Evolutionary conservation across 2,888 invertebrate genomes (phyloP), one percentile per base, ranked within the genome.

Genomic region (Tetropium fuscum): DNA sequence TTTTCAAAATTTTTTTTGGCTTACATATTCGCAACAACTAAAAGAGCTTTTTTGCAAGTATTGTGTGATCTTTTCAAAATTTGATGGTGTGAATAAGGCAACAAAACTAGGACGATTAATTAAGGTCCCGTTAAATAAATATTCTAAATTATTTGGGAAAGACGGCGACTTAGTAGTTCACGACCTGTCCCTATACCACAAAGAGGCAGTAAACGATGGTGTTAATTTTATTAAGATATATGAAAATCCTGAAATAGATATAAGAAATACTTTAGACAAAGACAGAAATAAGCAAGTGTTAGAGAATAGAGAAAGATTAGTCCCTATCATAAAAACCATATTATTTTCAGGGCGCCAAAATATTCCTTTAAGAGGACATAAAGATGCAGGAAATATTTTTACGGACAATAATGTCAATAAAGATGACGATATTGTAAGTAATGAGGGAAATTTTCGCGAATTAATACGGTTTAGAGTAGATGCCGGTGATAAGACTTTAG

Each of bases 401-500:
- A 19, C 20, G 20, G n/a, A n/a, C 11, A n/a, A 34, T 13, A 20
- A 10, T 22, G n/a, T n/a, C n/a, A n/a, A n/a, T n/a, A n/a, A n/a
- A n/a, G n/a, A n/a, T n/a, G n/a, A n/a, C n/a, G n/a, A n/a, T n/a
- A n/a, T n/a, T n/a, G 25, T 19, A 3, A 13, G 7, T 16, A 55
- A 41, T 20, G 57, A 47, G 18, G 66, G 70, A 16, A 73, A 74
- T 48, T 68, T 71, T 55, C 53, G 66, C 57, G 68, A 59, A 30
- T 11, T 30, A 13, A 57, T 73, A 22, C 47, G 65, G n/a, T 72
- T 70, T 45, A 36, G 69, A 44, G 54, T 74, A 7, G 60, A 40
- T 43, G 47, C 66, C 30, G 30, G 30, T 11, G 73, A 74, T 41
- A 40, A 6, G 57, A 38, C 40, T 7, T 57, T 74, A 19, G 44